Evolutionary conservation across 2,888 invertebrate genomes (phyloP).

Genomic region (Ectobius pallidus): DNA sequence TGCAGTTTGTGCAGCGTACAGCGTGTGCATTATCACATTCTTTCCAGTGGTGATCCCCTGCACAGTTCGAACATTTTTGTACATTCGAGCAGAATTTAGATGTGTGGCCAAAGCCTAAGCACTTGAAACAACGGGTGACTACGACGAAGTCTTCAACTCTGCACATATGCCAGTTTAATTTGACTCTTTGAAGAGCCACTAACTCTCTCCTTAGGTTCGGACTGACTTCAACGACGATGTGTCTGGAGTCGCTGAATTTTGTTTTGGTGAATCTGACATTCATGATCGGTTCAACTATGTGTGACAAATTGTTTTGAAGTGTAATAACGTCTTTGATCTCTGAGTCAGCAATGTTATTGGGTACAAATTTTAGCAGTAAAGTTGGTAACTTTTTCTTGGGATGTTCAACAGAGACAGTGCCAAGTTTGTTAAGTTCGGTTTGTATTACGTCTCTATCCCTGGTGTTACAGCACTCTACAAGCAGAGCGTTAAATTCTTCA

Average conservation of each 20-base stretch:
- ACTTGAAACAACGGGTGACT: not conserved
- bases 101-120: constrained; percentile 2
- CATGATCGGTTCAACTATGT: not conserved
- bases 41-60: not conserved
- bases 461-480: no score
- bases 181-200: not conserved
- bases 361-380: no score
- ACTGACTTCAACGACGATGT: not conserved
- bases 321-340: not conserved
- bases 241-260: not conserved
- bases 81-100: not conserved
- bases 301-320: not conserved
- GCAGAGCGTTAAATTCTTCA: no score
- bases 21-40: not conserved
- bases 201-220: not conserved
- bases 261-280: not conserved
- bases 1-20: not conserved
- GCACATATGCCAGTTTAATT: not conserved
- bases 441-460: no score
- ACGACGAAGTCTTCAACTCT: constrained; percentile 7
- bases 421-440: no score
- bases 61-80: not conserved
- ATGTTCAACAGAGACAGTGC: no score
- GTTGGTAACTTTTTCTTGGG: no score
- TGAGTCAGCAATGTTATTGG: no score